Evolutionary conservation across 53 echinoderm and acorn worm genomes (phyloP).

Genomic region (Paracentrotus lividus): DNA sequence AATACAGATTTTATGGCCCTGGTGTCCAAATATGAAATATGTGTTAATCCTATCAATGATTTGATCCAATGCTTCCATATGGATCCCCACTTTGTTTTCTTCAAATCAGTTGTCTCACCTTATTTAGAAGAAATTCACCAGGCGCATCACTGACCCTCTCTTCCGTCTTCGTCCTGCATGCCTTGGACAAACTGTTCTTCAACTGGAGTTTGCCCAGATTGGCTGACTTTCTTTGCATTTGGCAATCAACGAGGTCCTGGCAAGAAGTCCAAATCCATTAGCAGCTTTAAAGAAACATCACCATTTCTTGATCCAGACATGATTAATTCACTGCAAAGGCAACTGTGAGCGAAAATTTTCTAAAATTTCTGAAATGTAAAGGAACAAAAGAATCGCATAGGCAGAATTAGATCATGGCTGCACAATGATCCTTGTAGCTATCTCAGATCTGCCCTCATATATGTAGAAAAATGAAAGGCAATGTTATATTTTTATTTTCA

Average conservation of each 20-base stretch:
- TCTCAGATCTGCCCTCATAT: too few relatives aligned
- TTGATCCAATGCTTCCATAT: too few relatives aligned
- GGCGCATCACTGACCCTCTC: slow-evolving; percentile 84
- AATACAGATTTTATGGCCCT: neutral
- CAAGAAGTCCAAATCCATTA: slow-evolving; percentile 85
- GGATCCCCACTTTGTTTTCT: neutral
- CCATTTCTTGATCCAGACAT: slow-evolving; percentile 90
- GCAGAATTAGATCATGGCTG: too few relatives aligned
- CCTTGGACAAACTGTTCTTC: slow-evolving; percentile 73
- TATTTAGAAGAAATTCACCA: slow-evolving; percentile 61
- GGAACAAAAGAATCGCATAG: too few relatives aligned
- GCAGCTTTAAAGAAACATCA: slow-evolving; percentile 81
- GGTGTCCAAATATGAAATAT: too few relatives aligned
- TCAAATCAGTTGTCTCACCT: slow-evolving; percentile 35
- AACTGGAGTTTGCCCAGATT: slow-evolving; percentile 83
- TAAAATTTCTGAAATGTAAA: neutral
- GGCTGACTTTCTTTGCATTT: slow-evolving; percentile 79
- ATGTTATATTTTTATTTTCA: too few relatives aligned
- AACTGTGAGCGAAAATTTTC: neutral
- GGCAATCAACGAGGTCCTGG: slow-evolving; percentile 80
- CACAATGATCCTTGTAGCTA: too few relatives aligned
- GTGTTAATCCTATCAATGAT: too few relatives aligned
- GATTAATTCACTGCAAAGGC: slow-evolving; percentile 13
- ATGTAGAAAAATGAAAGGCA: too few relatives aligned
- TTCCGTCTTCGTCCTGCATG: slow-evolving; percentile 82